Evolutionary conservation across 1,140 invertebrate genomes (phyloP).

Genomic region (Brachionus plicatilis): DNA sequence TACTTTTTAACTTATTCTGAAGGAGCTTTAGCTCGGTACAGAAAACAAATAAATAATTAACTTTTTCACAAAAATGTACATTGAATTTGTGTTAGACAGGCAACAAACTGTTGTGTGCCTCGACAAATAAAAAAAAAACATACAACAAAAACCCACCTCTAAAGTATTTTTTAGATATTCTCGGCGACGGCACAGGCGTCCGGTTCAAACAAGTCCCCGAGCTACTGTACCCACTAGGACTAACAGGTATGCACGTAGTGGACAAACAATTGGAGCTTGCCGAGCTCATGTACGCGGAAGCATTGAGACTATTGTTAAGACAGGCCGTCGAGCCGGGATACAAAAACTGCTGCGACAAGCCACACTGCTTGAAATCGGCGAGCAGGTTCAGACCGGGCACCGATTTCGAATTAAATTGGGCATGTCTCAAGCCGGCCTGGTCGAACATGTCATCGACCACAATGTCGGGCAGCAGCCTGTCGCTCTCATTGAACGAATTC

Average conservation of each 20-base stretch:
- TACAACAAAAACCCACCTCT: background rate
- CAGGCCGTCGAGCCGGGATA: background rate
- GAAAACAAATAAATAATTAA: too few species aligned
- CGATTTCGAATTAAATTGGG: background rate
- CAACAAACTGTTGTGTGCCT: too few species aligned
- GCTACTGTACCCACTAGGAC: background rate
- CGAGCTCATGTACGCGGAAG: background rate
- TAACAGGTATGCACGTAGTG: background rate
- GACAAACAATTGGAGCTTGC: constrained; percentile 12
- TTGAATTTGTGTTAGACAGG: too few species aligned
- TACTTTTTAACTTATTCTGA: too few species aligned
- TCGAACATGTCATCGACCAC: background rate
- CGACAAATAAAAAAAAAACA: too few species aligned
- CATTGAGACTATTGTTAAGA: constrained; percentile 7
- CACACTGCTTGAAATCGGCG: background rate
- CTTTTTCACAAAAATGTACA: too few species aligned
- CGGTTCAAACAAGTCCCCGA: background rate
- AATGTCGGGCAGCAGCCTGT: background rate
- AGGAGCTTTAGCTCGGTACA: too few species aligned
- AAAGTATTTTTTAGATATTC: constrained; percentile 36
- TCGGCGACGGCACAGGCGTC: background rate
- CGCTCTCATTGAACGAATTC: background rate
- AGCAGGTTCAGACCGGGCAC: background rate
- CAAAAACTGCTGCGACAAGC: background rate
- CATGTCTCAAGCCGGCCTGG: background rate